These are phyloP conservation scores for Boloria euphrosyne DNA, from an alignment of 2,888 invertebrate genomes.

Conservation along the genomic window DNA sequence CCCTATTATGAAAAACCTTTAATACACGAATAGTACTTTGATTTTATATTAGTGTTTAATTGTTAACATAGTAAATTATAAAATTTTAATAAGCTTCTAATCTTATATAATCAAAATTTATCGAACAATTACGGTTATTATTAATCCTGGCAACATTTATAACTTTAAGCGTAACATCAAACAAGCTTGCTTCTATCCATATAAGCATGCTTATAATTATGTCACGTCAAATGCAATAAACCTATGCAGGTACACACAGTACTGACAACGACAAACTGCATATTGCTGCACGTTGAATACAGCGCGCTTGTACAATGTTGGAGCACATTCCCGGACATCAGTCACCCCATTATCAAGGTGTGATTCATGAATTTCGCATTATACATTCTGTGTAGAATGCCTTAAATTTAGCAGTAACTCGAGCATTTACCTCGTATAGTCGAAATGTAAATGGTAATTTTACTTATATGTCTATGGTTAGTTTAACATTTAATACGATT, in stretches of 20 bases:
- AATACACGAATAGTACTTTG: too few species aligned
- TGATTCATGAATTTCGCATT: constrained; percentile 47
- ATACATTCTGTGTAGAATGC: not conserved
- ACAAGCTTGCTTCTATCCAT: not conserved
- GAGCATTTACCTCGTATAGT: not conserved
- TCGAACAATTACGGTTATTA: too few species aligned
- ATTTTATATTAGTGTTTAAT: too few species aligned
- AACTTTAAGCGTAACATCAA: too few species aligned
- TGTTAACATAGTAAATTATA: too few species aligned
- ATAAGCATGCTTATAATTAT: not conserved
- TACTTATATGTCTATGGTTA: too few species aligned
- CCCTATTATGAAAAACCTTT: too few species aligned
- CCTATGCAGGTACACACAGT: constrained; percentile 70
- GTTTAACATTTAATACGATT: too few species aligned
- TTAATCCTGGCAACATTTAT: too few species aligned
- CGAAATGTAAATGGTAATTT: too few species aligned
- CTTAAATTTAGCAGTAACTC: not conserved
- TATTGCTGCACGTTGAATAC: constrained; percentile 75
- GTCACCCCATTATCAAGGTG: constrained; percentile 65
- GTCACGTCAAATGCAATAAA: not conserved
- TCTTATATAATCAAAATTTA: too few species aligned
- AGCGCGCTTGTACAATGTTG: constrained; percentile 71
- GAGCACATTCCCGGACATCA: constrained; percentile 76
- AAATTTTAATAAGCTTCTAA: too few species aligned
- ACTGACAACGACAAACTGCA: constrained; percentile 77